A percentile compares a stretch with the other conserved stretches of the same genome.
phyloP scores from a whole-genome alignment of 1,140 invertebrate genomes.

The Hormaphis cornu region DNA sequence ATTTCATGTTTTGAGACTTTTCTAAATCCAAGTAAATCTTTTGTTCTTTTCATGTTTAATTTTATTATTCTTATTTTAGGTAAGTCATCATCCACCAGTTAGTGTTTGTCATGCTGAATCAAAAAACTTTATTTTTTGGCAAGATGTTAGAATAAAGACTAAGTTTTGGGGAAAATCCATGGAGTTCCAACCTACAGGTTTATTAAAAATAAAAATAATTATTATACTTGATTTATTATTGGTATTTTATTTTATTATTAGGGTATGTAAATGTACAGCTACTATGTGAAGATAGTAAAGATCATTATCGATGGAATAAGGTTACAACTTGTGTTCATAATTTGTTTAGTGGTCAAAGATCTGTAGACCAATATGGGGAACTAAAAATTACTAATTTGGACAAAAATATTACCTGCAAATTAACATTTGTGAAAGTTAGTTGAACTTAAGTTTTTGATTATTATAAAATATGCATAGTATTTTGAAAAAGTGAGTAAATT shows the following conservation, averaged over 20 bases:
- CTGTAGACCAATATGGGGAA: slow-evolving; percentile 81
- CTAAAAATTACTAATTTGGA: slow-evolving; percentile 52
- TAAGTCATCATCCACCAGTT: slow-evolving; percentile 78
- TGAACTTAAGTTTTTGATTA: neutral
- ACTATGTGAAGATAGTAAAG: slow-evolving; percentile 45
- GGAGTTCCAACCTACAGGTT: slow-evolving; percentile 73
- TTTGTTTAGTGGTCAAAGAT: slow-evolving; percentile 68
- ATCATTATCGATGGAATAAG: slow-evolving; percentile 76
- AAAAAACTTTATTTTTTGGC: slow-evolving; percentile 66
- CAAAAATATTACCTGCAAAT: slow-evolving; percentile 56
- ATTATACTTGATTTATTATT: neutral
- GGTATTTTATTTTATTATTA: slow-evolving; percentile 18
- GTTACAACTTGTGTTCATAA: slow-evolving; percentile 82
- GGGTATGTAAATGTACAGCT: slow-evolving; percentile 47
- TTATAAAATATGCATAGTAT: too few species aligned
- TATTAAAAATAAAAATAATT: neutral
- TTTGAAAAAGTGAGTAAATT: too few species aligned
- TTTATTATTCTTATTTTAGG: slow-evolving; percentile 45
- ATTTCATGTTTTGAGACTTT: neutral
- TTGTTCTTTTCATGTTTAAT: too few species aligned
- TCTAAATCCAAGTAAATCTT: too few species aligned
- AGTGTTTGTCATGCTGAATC: slow-evolving; percentile 71
- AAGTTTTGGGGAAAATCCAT: slow-evolving; percentile 89
- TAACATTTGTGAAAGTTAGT: slow-evolving; percentile 69
- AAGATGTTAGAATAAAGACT: slow-evolving; percentile 71